phyloP scores from a whole-genome alignment of 2,797 vertebrate species.

The Helarctos malayanus region DNA sequence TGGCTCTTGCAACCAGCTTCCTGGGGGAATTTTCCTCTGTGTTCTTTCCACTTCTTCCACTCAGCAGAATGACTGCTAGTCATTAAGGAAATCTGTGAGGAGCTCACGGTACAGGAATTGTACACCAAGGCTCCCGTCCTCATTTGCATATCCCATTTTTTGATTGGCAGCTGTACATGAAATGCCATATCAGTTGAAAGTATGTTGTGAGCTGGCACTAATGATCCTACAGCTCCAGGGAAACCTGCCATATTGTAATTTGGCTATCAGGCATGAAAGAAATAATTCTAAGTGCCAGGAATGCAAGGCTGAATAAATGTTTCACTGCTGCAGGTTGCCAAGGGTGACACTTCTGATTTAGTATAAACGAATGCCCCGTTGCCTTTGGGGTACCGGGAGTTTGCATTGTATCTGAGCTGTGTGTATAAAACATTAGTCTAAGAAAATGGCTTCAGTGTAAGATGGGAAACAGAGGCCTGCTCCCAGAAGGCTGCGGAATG shows the following conservation, averaged over 20 bases:
- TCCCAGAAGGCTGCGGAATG: conserved; percentile 91
- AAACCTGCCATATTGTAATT: conserved; percentile 99
- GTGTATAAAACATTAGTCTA: conserved; percentile 94
- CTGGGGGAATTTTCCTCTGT: conserved; percentile 91
- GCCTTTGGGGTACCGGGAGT: conserved; percentile 95
- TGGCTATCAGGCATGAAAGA: conserved; percentile 99
- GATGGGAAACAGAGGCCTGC: conserved; percentile 90
- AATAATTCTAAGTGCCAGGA: conserved; percentile 99
- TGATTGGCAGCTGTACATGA: conserved; percentile 99
- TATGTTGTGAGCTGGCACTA: conserved; percentile 99
- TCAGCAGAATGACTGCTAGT: conserved; percentile 94
- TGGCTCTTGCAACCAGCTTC: conserved; percentile 88
- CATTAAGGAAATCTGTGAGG: conserved; percentile 92
- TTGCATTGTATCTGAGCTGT: conserved; percentile 91
- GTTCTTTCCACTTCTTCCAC: conserved; percentile 90
- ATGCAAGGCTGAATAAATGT: conserved; percentile 99
- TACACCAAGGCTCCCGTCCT: conserved; percentile 95
- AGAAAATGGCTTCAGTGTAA: conserved; percentile 91
- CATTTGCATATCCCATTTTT: conserved; percentile 96
- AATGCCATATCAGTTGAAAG: conserved; percentile 99
- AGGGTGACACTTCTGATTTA: conserved; percentile 99
- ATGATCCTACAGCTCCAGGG: conserved; percentile 98
- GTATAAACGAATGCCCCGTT: conserved; percentile 98
- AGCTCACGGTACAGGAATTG: conserved; percentile 94
- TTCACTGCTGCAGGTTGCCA: conserved; percentile 98